Conservation (phyloP, 2,113 vertebrate species). For the Thamnophis sirtalis region DNA sequence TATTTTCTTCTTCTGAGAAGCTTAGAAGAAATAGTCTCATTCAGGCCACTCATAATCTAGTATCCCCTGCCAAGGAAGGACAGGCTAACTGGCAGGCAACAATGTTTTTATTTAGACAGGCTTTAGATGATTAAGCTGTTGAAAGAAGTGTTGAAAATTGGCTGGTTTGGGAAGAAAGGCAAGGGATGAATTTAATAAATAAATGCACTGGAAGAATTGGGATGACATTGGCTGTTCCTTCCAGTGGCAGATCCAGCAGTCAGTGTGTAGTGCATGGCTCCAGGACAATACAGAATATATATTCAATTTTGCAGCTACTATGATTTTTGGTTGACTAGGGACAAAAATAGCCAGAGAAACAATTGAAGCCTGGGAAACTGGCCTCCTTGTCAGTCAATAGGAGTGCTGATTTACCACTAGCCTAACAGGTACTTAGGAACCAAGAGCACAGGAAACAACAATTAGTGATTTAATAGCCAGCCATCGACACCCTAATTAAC, state of each 20-base stretch:
- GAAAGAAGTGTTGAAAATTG: neutral
- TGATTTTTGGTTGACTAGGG: neutral
- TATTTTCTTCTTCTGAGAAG: neutral
- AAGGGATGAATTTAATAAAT: neutral
- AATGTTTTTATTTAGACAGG: neutral
- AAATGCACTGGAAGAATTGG: neutral
- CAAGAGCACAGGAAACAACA: neutral
- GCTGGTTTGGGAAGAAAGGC: neutral
- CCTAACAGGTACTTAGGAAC: neutral
- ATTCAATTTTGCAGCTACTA: neutral
- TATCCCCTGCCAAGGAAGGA: neutral
- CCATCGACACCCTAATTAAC: neutral
- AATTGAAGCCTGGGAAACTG: neutral
- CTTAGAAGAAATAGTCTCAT: neutral
- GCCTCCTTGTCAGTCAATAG: neutral
- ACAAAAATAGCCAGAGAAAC: neutral
- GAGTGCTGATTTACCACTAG: neutral
- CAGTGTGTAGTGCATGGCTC: neutral
- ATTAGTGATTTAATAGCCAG: neutral
- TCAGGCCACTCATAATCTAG: neutral
- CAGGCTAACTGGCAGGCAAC: neutral
- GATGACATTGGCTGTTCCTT: neutral
- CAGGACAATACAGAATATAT: neutral
- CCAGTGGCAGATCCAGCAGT: neutral
- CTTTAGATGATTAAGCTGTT: neutral